Conservation (phyloP, 1,140 invertebrate species). For the Zaprionus taronus region DNA sequence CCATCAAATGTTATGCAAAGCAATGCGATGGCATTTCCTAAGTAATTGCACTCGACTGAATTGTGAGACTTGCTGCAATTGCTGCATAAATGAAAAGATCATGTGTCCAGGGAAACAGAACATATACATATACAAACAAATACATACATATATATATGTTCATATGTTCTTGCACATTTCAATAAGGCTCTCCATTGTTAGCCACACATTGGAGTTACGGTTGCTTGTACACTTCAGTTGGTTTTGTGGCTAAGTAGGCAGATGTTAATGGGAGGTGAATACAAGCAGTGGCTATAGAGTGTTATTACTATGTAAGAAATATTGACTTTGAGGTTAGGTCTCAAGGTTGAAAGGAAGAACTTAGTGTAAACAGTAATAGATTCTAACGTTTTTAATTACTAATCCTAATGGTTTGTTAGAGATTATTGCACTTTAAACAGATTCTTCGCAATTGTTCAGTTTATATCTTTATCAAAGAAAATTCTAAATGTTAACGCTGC, state of each 20-base stretch:
- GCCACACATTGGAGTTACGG: not conserved
- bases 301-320: not conserved
- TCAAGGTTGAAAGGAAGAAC: not conserved
- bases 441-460: too few species aligned
- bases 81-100: conserved; percentile 34
- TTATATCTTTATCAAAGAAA: too few species aligned
- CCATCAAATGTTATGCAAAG: conserved; percentile 47
- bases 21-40: conserved; percentile 44
- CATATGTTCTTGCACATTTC: not conserved
- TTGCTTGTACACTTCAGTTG: conserved; percentile 1
- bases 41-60: conserved; percentile 66
- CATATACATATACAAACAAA: too few species aligned
- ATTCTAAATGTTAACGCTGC: too few species aligned
- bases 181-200: not conserved
- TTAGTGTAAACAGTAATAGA: too few species aligned
- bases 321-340: conserved; percentile 2
- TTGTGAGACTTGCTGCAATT: conserved; percentile 62
- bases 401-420: too few species aligned
- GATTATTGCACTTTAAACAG: too few species aligned
- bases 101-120: not conserved
- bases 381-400: too few species aligned
- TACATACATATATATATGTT: not conserved
- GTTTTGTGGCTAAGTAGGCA: not conserved
- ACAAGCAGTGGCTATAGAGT: not conserved
- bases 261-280: conserved; percentile 14